Base-by-base conservation (phyloP, 1,140 invertebrate species). In the Drosophila pachea region DNA sequence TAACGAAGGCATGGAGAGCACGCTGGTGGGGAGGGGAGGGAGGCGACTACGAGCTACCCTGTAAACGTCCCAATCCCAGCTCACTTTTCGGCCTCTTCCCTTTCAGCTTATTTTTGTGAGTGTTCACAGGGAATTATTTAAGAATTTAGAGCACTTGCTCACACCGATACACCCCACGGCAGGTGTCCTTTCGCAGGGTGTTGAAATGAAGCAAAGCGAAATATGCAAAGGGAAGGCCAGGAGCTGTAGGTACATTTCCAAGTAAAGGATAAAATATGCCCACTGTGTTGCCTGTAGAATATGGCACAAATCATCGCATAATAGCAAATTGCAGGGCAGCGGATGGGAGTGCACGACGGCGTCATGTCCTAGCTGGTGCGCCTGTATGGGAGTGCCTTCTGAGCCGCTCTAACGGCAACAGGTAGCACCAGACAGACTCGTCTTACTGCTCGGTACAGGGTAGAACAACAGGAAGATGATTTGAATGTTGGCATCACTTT, bases 211-310 rank as follows among this genome's bases (percentile, higher is more conserved):
- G 55, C 29, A 11, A 31, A 48, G 12, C 12, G 47, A 63, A 53
- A 38, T 63, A 40, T 42, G 58, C 33, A 49, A 33, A 56, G 16
- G 43, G 12, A 29, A 48, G 33, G 43, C 6, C 36, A 43, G 5
- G 12, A 2, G 9, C 4, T 33, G 36, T 61, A 32, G 50, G 9
- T 52, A 7, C 36, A 43, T 53, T 33, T 49, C 52, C 76, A 78
- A 74, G 64, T 67, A 67, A 78, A 78, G 70, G 75, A 78, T 78
- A 78, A 78, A 74, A 68, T 56, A 76, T 76, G 64, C 50, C 63
- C 68, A 76, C 48, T 36, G 45, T 53, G 60, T 67, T 36, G 64
- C 38, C 40, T 47, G 59, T 52, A 42, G 38, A 59, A 50, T 59
- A 52, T 5, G 55, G 29, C 4, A 52, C 16, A 59, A 59, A 59